phyloP scores from a whole-genome alignment of 1,140 invertebrate genomes.

The Tachypleus tridentatus region DNA sequence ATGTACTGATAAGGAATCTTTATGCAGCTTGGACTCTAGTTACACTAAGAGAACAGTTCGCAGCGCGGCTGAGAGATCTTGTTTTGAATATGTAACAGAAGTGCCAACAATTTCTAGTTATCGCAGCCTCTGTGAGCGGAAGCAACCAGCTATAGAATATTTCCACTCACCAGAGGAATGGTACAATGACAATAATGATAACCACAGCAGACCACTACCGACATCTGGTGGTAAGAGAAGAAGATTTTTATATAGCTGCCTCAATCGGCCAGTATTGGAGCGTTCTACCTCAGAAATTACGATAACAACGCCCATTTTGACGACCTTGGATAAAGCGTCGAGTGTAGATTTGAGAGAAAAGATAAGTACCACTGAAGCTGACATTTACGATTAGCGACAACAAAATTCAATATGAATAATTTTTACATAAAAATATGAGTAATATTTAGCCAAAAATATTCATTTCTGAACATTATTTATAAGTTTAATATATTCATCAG shows the following conservation, averaged over 20 bases:
- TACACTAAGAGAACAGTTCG: constrained; percentile 15
- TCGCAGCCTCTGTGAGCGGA: constrained; percentile 5
- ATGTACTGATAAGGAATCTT: constrained; percentile 23
- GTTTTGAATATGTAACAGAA: constrained; percentile 18
- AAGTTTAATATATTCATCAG: too few species aligned
- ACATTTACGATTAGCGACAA: constrained; percentile 18
- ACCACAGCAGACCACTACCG: too few species aligned
- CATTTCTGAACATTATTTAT: too few species aligned
- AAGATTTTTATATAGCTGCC: too few species aligned
- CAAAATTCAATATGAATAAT: too few species aligned
- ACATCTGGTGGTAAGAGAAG: too few species aligned
- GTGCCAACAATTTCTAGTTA: constrained; percentile 17
- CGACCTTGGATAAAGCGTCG: constrained; percentile 11
- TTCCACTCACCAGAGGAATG: too few species aligned
- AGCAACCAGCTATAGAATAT: background rate
- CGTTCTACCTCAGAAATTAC: constrained; percentile 13
- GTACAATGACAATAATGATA: too few species aligned
- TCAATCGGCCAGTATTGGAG: background rate
- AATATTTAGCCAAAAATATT: too few species aligned
- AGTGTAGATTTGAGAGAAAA: constrained; percentile 17
- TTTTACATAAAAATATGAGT: too few species aligned
- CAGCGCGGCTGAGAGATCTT: constrained; percentile 16
- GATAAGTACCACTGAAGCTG: constrained; percentile 22
- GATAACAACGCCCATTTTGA: constrained; percentile 15
- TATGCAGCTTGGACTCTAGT: constrained; percentile 17